Conservation (phyloP, 1,140 invertebrate genomes). For the Stenopsyche tienmushanensis region DNA sequence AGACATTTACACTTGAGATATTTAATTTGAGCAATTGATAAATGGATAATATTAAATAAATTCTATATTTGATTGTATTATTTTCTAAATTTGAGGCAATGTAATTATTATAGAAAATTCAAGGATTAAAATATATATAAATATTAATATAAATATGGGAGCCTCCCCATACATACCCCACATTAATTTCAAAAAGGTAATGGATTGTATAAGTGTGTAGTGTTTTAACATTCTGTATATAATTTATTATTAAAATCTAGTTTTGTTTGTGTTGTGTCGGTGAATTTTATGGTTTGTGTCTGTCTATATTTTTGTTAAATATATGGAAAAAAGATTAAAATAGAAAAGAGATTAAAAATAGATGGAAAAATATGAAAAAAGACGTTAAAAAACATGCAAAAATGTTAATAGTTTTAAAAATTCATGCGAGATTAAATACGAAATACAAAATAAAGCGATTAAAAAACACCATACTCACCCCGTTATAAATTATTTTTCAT, state of each 20-base stretch:
- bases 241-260: background rate
- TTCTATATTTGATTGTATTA: background rate
- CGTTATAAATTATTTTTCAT: no score
- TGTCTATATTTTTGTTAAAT: background rate
- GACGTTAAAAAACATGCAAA: conserved; percentile 36
- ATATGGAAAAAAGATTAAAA: background rate
- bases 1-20: background rate
- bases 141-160: conserved; percentile 14
- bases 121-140: conserved; percentile 1
- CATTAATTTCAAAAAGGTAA: conserved; percentile 13
- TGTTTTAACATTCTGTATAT: background rate
- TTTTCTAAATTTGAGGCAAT: no score
- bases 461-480: no score
- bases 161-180: conserved; percentile 28
- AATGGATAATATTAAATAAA: background rate
- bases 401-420: conserved; percentile 22
- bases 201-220: background rate
- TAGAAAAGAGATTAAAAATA: background rate
- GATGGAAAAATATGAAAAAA: conserved; percentile 14
- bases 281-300: conserved; percentile 4
- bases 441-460: conserved; percentile 19
- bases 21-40: background rate
- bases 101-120: background rate
- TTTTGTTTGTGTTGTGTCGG: background rate
- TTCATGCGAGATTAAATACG: conserved; percentile 22